Evolutionary conservation across 2,113 vertebrate species (phyloP).

Genomic region (Macroglossus sobrinus): DNA sequence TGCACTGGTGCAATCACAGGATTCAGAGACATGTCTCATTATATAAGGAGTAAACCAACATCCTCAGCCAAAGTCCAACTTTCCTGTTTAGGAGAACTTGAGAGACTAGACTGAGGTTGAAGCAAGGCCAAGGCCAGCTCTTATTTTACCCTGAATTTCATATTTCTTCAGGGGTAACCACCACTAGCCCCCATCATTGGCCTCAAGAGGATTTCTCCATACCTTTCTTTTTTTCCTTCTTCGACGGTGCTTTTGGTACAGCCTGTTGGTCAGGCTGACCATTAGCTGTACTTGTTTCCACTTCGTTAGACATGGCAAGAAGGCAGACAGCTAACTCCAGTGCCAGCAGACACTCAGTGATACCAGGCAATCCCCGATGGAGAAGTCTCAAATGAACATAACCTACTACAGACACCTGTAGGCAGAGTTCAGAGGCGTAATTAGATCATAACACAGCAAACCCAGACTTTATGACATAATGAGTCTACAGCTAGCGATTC

Average conservation of each 20-base stretch:
- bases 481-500: neutral
- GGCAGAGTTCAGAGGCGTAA: neutral
- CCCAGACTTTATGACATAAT: neutral
- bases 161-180: neutral
- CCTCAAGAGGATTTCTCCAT: constrained; percentile 69
- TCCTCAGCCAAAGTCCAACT: neutral
- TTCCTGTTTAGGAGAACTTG: neutral
- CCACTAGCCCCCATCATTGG: neutral
- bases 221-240: constrained; percentile 94
- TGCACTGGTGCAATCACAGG: neutral
- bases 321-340: constrained; percentile 48
- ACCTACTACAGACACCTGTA: constrained; percentile 55
- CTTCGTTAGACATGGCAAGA: constrained; percentile 89
- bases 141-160: neutral
- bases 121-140: neutral
- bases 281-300: constrained; percentile 77
- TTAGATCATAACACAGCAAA: neutral
- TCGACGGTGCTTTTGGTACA: constrained; percentile 76
- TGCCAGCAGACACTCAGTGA: constrained; percentile 40
- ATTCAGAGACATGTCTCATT: neutral
- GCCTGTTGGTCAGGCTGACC: constrained; percentile 81
- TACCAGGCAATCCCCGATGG: neutral
- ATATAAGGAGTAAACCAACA: no score
- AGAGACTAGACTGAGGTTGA: neutral
- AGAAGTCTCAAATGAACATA: constrained; percentile 62